phyloP scores from a whole-genome alignment of 1,140 invertebrate species.

The Planococcus citri region DNA sequence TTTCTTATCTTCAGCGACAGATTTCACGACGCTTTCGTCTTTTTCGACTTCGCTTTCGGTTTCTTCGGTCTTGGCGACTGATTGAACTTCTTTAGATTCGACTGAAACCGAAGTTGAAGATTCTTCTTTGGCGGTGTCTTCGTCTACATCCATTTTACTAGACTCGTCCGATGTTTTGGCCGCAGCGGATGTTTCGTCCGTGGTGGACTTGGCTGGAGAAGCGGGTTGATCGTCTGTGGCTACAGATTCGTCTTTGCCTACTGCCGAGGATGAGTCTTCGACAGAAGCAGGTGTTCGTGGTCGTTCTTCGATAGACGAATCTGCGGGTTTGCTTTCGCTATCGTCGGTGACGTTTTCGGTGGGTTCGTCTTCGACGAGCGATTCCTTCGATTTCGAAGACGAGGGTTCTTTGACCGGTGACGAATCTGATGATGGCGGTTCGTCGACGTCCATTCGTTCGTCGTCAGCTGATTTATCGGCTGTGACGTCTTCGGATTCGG shows the following conservation, averaged over 20 bases:
- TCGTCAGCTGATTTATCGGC: neutral
- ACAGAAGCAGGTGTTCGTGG: no score
- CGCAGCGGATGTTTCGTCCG: neutral
- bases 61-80: neutral
- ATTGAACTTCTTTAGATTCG: neutral
- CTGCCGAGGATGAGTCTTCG: no score
- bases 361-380: no score
- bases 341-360: slow-evolving; percentile 23
- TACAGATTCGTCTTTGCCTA: no score
- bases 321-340: slow-evolving; percentile 23
- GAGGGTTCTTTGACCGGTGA: neutral
- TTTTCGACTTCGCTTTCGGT: slow-evolving; percentile 23
- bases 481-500: no score
- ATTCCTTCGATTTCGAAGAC: neutral
- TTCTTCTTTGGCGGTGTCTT: neutral
- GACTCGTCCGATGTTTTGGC: neutral
- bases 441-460: neutral
- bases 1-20: slow-evolving; percentile 28
- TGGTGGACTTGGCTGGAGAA: neutral
- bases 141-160: no score
- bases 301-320: no score
- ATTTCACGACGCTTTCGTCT: slow-evolving; percentile 23
- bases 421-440: no score
- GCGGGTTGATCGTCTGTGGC: slow-evolving; percentile 20
- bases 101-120: neutral